A percentile compares a stretch with the other conserved stretches of the same genome.
phyloP scores from a whole-genome alignment of 2,797 vertebrate species.

The Schizopygopsis pylzovi region DNA sequence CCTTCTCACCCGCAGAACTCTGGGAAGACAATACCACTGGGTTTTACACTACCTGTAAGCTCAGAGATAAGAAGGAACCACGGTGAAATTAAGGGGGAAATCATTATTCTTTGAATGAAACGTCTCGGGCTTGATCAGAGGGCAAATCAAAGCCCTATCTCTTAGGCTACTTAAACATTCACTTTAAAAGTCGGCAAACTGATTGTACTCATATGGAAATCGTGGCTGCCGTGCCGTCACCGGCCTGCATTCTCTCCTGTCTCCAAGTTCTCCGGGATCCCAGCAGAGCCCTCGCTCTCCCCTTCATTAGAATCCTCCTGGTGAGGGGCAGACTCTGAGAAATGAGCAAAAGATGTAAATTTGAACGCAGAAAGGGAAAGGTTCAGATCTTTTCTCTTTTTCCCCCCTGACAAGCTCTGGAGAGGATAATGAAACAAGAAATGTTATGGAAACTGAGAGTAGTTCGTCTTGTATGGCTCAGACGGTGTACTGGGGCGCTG shows the following conservation, averaged over 20 bases:
- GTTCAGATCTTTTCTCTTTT: constrained; percentile 87
- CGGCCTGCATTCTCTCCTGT: constrained; percentile 93
- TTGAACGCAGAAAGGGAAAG: constrained; percentile 87
- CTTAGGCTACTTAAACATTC: constrained; percentile 99
- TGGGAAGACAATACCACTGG: constrained; percentile 81
- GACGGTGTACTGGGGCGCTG: constrained; percentile 14
- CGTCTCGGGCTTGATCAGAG: constrained; percentile 97
- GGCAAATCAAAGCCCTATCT: constrained; percentile 97
- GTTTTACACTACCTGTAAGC: constrained; percentile 83
- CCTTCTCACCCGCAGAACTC: constrained; percentile 71
- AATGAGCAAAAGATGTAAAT: constrained; percentile 98
- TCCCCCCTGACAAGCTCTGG: constrained; percentile 69
- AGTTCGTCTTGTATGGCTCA: constrained; percentile 43
- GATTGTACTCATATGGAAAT: constrained; percentile 99
- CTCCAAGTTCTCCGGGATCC: constrained; percentile 94
- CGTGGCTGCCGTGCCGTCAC: constrained; percentile 85
- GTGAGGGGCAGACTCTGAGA: constrained; percentile 86
- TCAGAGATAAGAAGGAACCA: constrained; percentile 80
- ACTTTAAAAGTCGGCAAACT: constrained; percentile 99
- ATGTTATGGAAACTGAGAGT: constrained; percentile 49
- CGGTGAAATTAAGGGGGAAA: constrained; percentile 79
- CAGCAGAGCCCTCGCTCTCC: constrained; percentile 91
- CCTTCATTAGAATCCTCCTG: constrained; percentile 99
- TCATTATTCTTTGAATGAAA: constrained; percentile 99
- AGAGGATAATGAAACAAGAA: constrained; percentile 53